Conservation (phyloP, 2,888 invertebrate species). For the Poecilus cupreus region DNA sequence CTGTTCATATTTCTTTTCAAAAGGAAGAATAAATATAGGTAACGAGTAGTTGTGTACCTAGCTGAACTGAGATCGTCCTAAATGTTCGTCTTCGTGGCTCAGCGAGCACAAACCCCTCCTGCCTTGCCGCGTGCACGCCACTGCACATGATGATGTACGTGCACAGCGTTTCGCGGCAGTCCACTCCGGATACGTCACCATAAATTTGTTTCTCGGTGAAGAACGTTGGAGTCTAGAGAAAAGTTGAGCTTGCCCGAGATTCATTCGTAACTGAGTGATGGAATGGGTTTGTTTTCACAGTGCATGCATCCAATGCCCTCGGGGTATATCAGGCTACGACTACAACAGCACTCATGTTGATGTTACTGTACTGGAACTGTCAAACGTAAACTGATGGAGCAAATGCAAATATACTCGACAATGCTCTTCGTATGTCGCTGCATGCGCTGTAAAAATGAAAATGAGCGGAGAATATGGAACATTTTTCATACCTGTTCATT, state of each 20-base stretch:
- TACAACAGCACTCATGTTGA: conserved; percentile 1
- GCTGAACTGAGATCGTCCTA: no score
- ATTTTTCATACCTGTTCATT: neutral
- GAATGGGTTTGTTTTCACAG: conserved; percentile 25
- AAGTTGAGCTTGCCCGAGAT: conserved; percentile 35
- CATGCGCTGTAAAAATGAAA: neutral
- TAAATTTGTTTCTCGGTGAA: conserved; percentile 47
- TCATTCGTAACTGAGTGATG: conserved; percentile 31
- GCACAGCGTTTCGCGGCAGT: conserved; percentile 16
- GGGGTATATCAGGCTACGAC: conserved; percentile 15
- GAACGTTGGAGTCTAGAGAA: conserved; percentile 35
- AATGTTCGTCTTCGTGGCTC: neutral
- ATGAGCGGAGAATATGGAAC: neutral
- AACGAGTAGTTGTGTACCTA: no score
- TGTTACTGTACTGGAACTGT: conserved; percentile 19
- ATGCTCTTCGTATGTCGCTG: no score
- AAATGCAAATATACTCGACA: neutral
- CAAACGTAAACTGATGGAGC: conserved; percentile 4
- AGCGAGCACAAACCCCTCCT: neutral
- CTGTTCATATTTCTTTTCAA: no score
- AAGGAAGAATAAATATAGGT: no score
- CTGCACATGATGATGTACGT: conserved; percentile 41
- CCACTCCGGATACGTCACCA: conserved; percentile 52
- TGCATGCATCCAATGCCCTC: conserved; percentile 20
- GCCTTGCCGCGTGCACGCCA: neutral